These are phyloP conservation scores for Cacatua alba DNA, from an alignment of 2,113 vertebrate genomes.

Conservation along the genomic window DNA sequence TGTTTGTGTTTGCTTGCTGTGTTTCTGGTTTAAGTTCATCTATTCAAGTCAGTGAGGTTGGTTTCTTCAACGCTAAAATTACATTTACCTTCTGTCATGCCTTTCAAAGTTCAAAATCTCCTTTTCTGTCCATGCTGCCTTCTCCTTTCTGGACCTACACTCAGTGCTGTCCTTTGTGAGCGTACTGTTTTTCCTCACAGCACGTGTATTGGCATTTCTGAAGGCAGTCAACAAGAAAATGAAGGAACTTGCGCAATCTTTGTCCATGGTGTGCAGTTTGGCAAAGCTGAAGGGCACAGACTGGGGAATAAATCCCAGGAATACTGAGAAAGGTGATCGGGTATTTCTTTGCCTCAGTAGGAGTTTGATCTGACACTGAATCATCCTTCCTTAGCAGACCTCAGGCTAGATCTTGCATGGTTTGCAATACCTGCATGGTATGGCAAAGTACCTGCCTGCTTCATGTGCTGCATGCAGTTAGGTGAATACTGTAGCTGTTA, in stretches of 20 bases:
- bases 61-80: neutral
- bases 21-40: neutral
- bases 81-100: neutral
- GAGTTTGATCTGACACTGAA: neutral
- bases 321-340: neutral
- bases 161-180: too few relatives aligned
- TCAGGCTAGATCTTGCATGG: neutral
- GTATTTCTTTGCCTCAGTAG: neutral
- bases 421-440: neutral
- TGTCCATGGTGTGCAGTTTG: accelerated
- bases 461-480: neutral
- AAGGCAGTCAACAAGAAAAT: neutral
- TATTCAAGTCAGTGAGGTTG: neutral
- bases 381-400: neutral
- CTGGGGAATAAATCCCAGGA: neutral
- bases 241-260: neutral
- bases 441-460: neutral
- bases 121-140: neutral
- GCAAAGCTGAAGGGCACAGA: neutral
- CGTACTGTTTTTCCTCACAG: too few relatives aligned
- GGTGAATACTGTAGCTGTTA: neutral
- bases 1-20: neutral
- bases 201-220: neutral
- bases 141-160: neutral
- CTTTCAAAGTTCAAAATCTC: neutral